Percentiles rank a stretch among this genome's conserved stretches.
Conservation (phyloP, 2,888 invertebrate species). For the Eueremaeus valkanovi region DNA sequence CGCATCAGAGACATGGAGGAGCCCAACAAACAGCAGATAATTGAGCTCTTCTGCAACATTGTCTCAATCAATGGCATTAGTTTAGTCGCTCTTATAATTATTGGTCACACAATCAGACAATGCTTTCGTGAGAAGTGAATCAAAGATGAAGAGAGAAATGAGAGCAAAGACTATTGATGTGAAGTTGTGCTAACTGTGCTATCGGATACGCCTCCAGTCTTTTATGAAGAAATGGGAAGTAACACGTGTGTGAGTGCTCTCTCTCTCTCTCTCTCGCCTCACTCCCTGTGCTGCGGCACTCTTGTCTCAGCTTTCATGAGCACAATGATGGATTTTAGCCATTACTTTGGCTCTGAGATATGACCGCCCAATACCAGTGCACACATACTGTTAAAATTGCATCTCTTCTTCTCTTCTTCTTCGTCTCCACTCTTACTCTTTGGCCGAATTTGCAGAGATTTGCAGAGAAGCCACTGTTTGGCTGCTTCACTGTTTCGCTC, state of each 20-base stretch:
- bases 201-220: conserved; percentile 16
- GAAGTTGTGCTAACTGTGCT: background rate
- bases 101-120: conserved; percentile 15
- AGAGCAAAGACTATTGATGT: background rate
- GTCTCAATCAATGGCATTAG: background rate
- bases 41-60: background rate
- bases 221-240: conserved; percentile 19
- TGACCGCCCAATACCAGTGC: conserved; percentile 24
- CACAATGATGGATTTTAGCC: conserved; percentile 24
- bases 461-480: conserved; percentile 4
- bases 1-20: too few species aligned
- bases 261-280: conserved; percentile 6
- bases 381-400: conserved; percentile 14
- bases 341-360: conserved; percentile 24
- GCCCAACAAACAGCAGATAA: background rate
- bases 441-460: too few species aligned
- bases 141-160: background rate
- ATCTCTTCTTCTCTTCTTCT: background rate
- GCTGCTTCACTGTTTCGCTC: conserved; percentile 2
- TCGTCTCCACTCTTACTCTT: background rate
- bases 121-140: conserved; percentile 18
- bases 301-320: conserved; percentile 24
- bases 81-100: conserved; percentile 25
- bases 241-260: conserved; percentile 15
- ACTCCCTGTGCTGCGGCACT: too few species aligned